phyloP scores from a whole-genome alignment of 2,113 vertebrate genomes.

The Progne subis region DNA sequence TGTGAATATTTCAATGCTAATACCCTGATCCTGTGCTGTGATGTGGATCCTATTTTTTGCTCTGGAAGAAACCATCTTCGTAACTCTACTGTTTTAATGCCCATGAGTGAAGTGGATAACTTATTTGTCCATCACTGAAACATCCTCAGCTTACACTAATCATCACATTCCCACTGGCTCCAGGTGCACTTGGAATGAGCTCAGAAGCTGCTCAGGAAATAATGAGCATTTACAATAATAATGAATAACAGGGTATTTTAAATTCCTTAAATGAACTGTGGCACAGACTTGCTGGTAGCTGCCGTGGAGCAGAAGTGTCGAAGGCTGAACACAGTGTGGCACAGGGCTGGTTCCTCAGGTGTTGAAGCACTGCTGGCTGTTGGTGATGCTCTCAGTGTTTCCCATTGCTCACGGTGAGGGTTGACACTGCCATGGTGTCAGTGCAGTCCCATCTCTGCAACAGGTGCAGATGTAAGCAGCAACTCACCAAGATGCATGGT shows the following conservation, averaged over 20 bases:
- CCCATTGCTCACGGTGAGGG: accelerated
- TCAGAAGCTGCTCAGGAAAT: not conserved
- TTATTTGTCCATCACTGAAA: not conserved
- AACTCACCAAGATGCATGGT: accelerated
- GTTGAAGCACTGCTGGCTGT: accelerated
- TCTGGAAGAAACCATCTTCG: not conserved
- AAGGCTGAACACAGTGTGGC: not conserved
- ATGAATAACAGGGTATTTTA: not conserved
- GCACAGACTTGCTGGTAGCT: not conserved
- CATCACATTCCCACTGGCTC: not conserved
- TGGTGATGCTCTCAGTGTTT: too few relatives aligned
- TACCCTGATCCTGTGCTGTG: not conserved
- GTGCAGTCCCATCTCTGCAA: not conserved
- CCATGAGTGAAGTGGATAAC: not conserved
- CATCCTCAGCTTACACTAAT: not conserved
- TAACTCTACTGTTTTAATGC: not conserved
- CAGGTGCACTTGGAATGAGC: not conserved
- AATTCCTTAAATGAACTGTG: not conserved
- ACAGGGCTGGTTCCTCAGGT: not conserved
- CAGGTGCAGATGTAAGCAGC: not conserved
- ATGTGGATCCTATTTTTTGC: not conserved
- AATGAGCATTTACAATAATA: not conserved
- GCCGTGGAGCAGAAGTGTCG: accelerated
- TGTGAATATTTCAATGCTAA: not conserved
- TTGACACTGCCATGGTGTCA: accelerated